phyloP scores from a whole-genome alignment of 2,797 vertebrate genomes.

The Acipenser ruthenus region DNA sequence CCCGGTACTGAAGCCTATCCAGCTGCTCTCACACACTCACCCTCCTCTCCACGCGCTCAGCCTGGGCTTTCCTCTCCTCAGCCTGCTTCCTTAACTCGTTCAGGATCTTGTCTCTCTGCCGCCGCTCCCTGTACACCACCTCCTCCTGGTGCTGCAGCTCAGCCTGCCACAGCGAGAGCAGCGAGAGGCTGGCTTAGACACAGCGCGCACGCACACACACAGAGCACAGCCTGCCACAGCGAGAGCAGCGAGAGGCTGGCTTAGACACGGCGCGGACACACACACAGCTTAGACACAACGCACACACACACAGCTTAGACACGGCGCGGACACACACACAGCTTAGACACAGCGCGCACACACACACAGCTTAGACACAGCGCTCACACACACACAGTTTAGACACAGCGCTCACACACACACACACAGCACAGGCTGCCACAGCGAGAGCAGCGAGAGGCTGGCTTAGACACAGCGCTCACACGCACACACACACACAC shows the following conservation, averaged over 20 bases:
- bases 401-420: too few species aligned
- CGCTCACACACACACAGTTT: too few species aligned
- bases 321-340: too few species aligned
- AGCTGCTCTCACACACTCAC: constrained; percentile 39
- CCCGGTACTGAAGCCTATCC: too few species aligned
- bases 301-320: background rate
- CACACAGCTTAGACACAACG: background rate
- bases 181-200: background rate
- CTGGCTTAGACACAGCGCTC: background rate
- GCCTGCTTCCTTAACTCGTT: constrained; percentile 58
- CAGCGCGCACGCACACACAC: background rate
- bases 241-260: too few species aligned
- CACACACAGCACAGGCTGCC: too few species aligned
- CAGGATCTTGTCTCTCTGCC: constrained; percentile 59
- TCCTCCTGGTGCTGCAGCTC: constrained; percentile 68
- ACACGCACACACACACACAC: too few species aligned
- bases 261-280: too few species aligned
- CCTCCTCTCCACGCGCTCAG: constrained; percentile 63
- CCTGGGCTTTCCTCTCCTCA: constrained; percentile 61
- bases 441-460: background rate
- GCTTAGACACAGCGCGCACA: too few species aligned
- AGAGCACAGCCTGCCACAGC: constrained; percentile 63
- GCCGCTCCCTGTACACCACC: constrained; percentile 55
- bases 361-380: too few species aligned
- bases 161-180: too few species aligned